Evolutionary conservation across 2,113 vertebrate genomes (phyloP), one percentile per base, ranked within the genome.

Genomic region (Heterocephalus glaber): DNA sequence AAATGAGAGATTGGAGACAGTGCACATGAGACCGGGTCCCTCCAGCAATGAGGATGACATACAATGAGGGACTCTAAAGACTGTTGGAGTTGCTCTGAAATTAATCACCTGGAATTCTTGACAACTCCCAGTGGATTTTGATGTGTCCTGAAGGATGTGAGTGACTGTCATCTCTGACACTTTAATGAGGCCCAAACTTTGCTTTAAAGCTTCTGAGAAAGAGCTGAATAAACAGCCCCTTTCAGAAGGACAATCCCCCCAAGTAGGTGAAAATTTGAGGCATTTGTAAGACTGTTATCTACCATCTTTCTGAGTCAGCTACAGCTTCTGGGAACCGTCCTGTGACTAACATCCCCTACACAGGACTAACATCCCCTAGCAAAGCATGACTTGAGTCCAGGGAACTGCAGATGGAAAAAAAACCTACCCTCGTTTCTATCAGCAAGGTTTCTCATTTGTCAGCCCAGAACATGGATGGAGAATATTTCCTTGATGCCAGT

Each of bases 331-430:
- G 86, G 26, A 84, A 44, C 92, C 12, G 30, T 85, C 87, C 56
- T 4, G 58, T 96, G 87, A 96, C 88, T 97, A 96, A 97, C 95
- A 97, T 95, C 47, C 63, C 74, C 58, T 84, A 70, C n/a, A n/a
- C n/a, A n/a, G n/a, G 87, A 96, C 88, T 97, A 96, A 97, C 95
- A 97, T 95, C 47, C 63, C 74, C 58, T 84, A 70, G 35, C 35
- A 24, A 28, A 90, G 77, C 83, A 91, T 89, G 19, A 61, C 96
- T 96, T 91, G 49, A 79, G 33, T 96, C 54, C 89, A 94, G 72
- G 84, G 96, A 97, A 86, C 93, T 97, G 96, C 96, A 94, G 96
- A 96, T 76, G 90, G 92, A 95, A 97, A 95, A 97, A 97, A 95
- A 52, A 94, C 97, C 97, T 52, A 80, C 94, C 85, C 82, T 13